Base-by-base conservation (phyloP, 1,140 invertebrate species). In the Drosophila triauraria region DNA sequence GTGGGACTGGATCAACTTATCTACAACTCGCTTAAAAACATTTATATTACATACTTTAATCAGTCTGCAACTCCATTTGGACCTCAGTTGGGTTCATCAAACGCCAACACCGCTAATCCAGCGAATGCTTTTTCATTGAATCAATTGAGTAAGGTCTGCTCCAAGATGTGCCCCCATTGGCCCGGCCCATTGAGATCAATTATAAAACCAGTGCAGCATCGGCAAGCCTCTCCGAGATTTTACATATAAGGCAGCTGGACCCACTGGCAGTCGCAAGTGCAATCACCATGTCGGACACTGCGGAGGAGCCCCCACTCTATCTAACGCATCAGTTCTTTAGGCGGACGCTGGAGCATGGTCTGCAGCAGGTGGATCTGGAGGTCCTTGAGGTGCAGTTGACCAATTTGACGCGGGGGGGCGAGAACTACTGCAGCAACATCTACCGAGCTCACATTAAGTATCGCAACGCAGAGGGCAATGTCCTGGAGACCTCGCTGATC, bases 371-470 rank as follows among this genome's bases (percentile, higher is more conserved):
- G 67, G 78, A 87, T 10, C 48, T 92, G 0, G 76, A 91, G 30
- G 77, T 92, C 13, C 56, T 92, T 6, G 87, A 76, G 25, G 76
- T 92, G 0, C 69, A 85, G 27, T 51, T 90, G 13, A 79, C 57
- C 0, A 80, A 88, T 74, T 35, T 92, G 43, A 88, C 82, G 2
- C 69, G 76, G 9, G 91, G 91, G 9, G 91, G 91, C 2, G 91
- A 92, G 62, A 92, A 92, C 67, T 92, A 92, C 53, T 92, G 91
- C 71, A 92, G 91, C 43, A 92, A 92, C 38, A 92, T 92, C 25
- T 92, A 91, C 72, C 51, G 87, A 0, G 87, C 85, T 0, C 48
- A 56, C 1, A 53, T 92, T 1, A 80, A 74, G 44, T 92, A 91
- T 32, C 60, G 76, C 27, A 76, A 64, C 12, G 61, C 51, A 2